These are phyloP conservation scores for Porites lobata DNA, from an alignment of 92 coral and sea anemone genomes.

Conservation along the genomic window DNA sequence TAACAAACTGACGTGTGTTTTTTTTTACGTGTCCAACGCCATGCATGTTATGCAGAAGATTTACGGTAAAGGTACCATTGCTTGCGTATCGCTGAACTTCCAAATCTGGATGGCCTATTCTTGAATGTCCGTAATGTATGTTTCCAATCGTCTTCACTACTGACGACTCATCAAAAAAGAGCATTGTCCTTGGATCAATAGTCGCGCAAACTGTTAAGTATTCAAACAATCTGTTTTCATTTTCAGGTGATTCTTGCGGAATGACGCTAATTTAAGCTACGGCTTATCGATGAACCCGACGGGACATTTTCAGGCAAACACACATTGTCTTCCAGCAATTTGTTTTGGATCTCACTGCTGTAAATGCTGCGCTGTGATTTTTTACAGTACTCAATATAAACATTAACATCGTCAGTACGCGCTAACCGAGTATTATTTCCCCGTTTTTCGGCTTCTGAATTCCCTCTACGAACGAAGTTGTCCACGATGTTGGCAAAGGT, in stretches of 20 bases:
- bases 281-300: constrained; percentile 22
- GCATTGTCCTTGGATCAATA: constrained; percentile 23
- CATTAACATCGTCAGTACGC: constrained; percentile 13
- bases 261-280: constrained; percentile 7
- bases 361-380: constrained; percentile 26
- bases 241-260: constrained; percentile 30
- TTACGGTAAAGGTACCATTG: constrained; percentile 54
- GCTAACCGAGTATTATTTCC: constrained; percentile 18
- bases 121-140: constrained; percentile 33
- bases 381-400: constrained; percentile 23
- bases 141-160: constrained; percentile 53
- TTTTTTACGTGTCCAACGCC: constrained; percentile 36
- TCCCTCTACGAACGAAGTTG: constrained; percentile 18
- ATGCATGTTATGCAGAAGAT: constrained; percentile 41
- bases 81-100: constrained; percentile 58
- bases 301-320: constrained; percentile 37
- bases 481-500: not conserved
- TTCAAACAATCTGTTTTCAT: not conserved
- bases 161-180: constrained; percentile 59
- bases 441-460: constrained; percentile 7
- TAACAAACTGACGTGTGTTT: constrained; percentile 41
- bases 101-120: constrained; percentile 15
- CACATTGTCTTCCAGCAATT: constrained; percentile 26
- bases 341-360: constrained; percentile 17
- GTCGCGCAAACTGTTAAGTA: not conserved